phyloP scores from a whole-genome alignment of 2,797 vertebrate genomes.

The Danio jaintianensis region DNA sequence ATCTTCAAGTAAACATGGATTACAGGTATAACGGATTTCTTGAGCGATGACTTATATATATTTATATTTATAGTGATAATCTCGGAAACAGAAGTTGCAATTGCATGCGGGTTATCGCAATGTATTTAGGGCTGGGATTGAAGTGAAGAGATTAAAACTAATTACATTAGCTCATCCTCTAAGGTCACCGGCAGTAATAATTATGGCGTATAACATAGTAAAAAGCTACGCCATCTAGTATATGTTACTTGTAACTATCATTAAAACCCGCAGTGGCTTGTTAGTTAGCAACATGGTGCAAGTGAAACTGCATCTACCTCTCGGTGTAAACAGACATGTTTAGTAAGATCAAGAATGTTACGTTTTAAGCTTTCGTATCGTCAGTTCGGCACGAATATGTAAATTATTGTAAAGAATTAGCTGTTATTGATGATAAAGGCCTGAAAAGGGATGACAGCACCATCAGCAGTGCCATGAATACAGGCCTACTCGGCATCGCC shows the following conservation, averaged over 20 bases:
- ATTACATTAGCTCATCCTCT: constrained; percentile 6
- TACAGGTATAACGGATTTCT: constrained; percentile 40
- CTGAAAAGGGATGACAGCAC: constrained; percentile 3
- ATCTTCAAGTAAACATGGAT: constrained; percentile 36
- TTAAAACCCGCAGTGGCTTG: constrained; percentile 3
- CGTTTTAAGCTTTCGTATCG: background rate
- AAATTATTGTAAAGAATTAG: background rate
- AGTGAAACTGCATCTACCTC: background rate
- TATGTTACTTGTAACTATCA: background rate
- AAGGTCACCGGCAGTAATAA: background rate
- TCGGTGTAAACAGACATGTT: constrained; percentile 2
- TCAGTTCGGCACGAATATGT: background rate
- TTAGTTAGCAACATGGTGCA: constrained; percentile 13
- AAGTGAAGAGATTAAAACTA: constrained; percentile 22
- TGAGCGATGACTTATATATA: background rate
- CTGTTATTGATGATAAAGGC: constrained; percentile 34
- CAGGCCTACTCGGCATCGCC: constrained; percentile 58
- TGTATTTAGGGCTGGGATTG: background rate
- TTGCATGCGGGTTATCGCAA: background rate
- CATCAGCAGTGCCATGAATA: background rate
- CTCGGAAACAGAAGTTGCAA: constrained; percentile 10
- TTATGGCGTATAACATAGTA: background rate
- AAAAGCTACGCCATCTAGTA: background rate
- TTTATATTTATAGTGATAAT: background rate
- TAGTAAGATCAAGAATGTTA: background rate